Conservation (phyloP, 2,113 vertebrate genomes). For the Phylloscopus trochiloides region DNA sequence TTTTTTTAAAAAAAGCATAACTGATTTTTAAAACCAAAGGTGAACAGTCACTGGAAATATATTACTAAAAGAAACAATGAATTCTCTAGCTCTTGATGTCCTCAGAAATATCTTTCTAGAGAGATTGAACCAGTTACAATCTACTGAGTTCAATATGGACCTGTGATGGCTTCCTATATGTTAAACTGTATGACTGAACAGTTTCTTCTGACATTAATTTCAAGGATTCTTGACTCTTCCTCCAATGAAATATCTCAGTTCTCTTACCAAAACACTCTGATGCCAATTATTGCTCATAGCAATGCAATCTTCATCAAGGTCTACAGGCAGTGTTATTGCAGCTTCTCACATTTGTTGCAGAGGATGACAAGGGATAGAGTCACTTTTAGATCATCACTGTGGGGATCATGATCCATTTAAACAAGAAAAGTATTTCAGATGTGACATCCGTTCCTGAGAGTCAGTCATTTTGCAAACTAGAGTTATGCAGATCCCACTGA, state of each 20-base stretch:
- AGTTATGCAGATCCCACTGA: background rate
- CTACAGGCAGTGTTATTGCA: background rate
- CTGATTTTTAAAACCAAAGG: background rate
- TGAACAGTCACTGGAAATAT: background rate
- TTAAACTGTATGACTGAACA: background rate
- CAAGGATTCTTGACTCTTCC: background rate
- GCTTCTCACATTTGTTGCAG: background rate
- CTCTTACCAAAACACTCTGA: background rate
- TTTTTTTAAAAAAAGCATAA: background rate
- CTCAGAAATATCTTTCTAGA: background rate
- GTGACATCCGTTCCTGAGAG: background rate
- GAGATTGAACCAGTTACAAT: background rate
- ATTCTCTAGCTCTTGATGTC: background rate
- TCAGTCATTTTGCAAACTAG: background rate
- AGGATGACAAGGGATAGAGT: background rate
- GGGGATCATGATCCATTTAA: background rate
- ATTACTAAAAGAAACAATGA: background rate
- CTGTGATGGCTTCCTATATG: background rate
- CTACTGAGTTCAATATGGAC: background rate
- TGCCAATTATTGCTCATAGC: background rate
- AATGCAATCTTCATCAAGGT: background rate
- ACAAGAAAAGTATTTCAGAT: background rate
- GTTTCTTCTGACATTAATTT: background rate
- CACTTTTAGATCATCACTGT: background rate
- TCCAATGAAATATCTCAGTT: background rate